Conservation (phyloP, 2,797 vertebrate species). For the Lepilemur septentrionalis region DNA sequence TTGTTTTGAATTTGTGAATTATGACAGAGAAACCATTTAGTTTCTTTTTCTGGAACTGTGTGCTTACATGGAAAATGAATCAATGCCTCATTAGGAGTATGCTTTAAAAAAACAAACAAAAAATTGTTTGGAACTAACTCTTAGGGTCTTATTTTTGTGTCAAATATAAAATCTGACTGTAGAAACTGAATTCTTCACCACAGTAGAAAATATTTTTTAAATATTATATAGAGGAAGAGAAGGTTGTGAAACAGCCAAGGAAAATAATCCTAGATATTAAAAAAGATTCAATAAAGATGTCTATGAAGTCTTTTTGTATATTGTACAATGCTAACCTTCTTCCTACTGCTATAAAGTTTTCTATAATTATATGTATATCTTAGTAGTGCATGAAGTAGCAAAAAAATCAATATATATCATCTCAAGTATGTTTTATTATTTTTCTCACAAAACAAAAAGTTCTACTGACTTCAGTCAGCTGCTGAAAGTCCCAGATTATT, state of each 20-base stretch:
- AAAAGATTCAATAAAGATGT: background rate
- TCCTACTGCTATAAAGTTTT: background rate
- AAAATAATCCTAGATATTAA: background rate
- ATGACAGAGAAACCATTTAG: background rate
- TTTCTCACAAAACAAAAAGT: background rate
- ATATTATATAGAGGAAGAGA: conserved; percentile 8
- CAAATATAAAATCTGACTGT: background rate
- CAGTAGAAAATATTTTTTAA: background rate
- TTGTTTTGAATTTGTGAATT: background rate
- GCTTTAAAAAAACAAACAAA: background rate
- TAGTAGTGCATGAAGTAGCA: background rate
- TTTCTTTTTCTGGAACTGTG: background rate
- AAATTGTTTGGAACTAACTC: background rate
- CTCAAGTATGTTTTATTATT: background rate
- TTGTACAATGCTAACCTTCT: background rate
- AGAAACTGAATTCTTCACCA: background rate
- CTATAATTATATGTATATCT: background rate
- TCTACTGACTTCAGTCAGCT: background rate
- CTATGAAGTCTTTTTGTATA: background rate
- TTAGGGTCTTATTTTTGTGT: background rate
- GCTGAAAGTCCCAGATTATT: background rate
- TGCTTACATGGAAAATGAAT: background rate
- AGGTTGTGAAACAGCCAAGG: background rate
- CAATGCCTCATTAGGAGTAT: background rate
- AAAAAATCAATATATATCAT: background rate